Base-by-base conservation (phyloP, 1,140 invertebrate species). In the Trichonephila clavipes region DNA sequence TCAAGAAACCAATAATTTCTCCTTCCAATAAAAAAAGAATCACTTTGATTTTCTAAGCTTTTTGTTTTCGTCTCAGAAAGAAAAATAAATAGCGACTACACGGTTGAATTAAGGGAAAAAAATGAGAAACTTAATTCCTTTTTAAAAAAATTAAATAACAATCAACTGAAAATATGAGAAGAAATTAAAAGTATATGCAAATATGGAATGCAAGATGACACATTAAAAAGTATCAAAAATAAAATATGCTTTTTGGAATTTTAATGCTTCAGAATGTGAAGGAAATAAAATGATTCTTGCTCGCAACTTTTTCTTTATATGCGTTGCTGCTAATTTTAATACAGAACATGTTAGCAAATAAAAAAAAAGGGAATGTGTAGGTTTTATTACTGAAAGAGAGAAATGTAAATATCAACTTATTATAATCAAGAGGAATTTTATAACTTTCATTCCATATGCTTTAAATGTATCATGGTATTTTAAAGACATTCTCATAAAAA, bases 161-260 rank as follows among this genome's bases (percentile, higher is more conserved):
- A 34, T 14, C 12, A 8, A 51, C 18, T 21, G 59, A 21, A 86
- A 81, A 21, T 16, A 21, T 51, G n/a, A 21, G 3, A 16, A 14
- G n/a, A 40, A 87, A 87, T 87, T 87, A 87, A 64, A 87, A 87
- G n/a, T 62, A 40, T 87, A 34, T 87, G 85, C n/a, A 87, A 86
- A 86, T 86, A 44, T 82, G 18, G 7, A 77, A 83, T 58, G 44
- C 82, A 7, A 28, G 28, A 34, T 34, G 24, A 59, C 51, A 24
- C 44, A 51, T 83, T 58, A 83, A 59, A 83, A 12, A 44, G 51
- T 58, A 18, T n/a, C 40, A 18, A 58, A 59, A 83, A 2, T 58
- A n/a, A 58, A 83, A 51, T 21, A 58, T 83, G 19, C 19, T 44
- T n/a, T 28, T 83, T 82, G 16, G 28, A 82, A 82, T 58, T 58